Conservation (phyloP, 1,140 invertebrate genomes). For the Aricia agestis region DNA sequence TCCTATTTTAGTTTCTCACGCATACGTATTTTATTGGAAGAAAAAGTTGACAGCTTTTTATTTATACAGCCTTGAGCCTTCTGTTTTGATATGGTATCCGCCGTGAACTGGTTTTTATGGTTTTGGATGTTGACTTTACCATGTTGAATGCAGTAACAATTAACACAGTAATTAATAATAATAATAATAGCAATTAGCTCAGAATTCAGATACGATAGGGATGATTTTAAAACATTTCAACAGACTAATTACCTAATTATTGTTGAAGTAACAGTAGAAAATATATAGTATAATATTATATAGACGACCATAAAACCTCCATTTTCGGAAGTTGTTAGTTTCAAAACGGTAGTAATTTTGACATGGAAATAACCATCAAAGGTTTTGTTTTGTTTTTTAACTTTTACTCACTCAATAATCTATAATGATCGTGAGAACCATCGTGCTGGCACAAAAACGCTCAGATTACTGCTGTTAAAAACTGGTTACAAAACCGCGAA, state of each 20-base stretch:
- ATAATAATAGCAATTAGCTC: background rate
- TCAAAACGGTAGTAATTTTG: too few species aligned
- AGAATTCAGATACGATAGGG: too few species aligned
- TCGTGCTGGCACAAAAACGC: background rate
- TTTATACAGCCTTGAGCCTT: background rate
- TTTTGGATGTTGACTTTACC: background rate
- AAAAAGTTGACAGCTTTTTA: slow-evolving; percentile 7
- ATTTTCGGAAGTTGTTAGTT: too few species aligned
- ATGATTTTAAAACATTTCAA: too few species aligned
- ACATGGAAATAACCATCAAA: background rate
- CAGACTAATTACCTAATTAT: too few species aligned
- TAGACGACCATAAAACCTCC: too few species aligned
- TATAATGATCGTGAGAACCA: background rate
- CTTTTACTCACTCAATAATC: background rate
- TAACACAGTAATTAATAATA: background rate
- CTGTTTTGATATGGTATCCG: background rate
- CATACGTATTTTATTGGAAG: background rate
- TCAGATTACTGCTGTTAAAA: slow-evolving; percentile 1
- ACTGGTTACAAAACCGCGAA: background rate
- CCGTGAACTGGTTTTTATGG: background rate
- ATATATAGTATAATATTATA: too few species aligned
- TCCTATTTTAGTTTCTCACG: background rate
- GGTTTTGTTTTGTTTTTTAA: background rate
- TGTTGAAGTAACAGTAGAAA: too few species aligned
- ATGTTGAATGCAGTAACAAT: background rate